Base-by-base conservation (phyloP, 2,888 invertebrate genomes). In the Omphaloscelis lunosa region DNA sequence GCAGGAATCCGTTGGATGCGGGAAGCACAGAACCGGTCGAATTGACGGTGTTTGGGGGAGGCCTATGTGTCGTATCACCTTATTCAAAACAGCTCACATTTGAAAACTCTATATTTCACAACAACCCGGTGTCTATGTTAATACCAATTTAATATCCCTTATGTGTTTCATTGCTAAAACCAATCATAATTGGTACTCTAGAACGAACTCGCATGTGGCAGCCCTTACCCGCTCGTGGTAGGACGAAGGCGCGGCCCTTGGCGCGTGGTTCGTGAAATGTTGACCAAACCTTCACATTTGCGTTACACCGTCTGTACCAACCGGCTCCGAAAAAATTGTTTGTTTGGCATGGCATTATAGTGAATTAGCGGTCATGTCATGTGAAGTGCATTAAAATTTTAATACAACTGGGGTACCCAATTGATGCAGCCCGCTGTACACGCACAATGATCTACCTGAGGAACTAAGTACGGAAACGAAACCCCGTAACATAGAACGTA, bases 251-350 rank as follows among this genome's bases (percentile, higher is more conserved):
- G 83, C 83, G 84, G 83, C 86, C 66, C 83, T 77, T 39, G 65
- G 72, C 82, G 72, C 77, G 77, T 75, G 74, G 75, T 82, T 88
- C 87, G 82, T 84, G 86, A 86, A 87, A 86, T 88, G 87, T 88
- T 87, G 83, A 82, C 87, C 75, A 70, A 88, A 88, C 88, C 87
- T 88, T 88, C 87, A 86, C 87, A 88, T 88, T 88, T 88, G 79
- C 65, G 5, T 39, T 58, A 71, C 63, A 63, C 39, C 39, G 68
- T 12, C 65, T 53, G 59, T 29, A 59, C 51, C 39, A 39, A 69
- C 29, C 23, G 27, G 8, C 34, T n/a, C n/a, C 58, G 34, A 84
- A 83, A 72, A 86, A 83, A 78, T 8, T 0, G 17, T 80, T 75
- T 80, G 65, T 82, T 77, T 65, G 77, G 56, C 9, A 27, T 27